Conservation (phyloP, 64 coral and sea anemone genomes). For the Pocillopora verrucosa region DNA sequence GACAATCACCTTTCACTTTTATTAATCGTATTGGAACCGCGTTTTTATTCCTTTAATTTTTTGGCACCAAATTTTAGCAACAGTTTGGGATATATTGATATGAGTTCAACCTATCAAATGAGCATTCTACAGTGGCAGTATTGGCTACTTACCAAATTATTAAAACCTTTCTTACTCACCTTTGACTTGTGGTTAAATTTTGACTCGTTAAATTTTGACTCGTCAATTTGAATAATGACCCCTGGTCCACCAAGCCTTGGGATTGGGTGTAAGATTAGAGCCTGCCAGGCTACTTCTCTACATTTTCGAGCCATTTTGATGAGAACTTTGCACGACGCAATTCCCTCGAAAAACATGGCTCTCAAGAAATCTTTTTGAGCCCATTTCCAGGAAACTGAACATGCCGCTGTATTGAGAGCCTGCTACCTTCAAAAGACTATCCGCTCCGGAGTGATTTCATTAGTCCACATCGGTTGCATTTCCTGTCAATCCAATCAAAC, state of each 20-base stretch:
- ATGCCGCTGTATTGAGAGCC: neutral
- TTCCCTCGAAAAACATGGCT: neutral
- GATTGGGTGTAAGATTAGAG: neutral
- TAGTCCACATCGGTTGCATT: neutral
- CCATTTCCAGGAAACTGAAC: neutral
- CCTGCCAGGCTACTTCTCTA: neutral
- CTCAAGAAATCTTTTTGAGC: slow-evolving; percentile 6
- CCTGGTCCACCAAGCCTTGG: slow-evolving; percentile 17
- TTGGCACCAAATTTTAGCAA: too few species aligned
- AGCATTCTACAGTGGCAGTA: too few species aligned
- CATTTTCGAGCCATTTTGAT: neutral
- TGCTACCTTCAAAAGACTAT: neutral
- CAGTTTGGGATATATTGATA: too few species aligned
- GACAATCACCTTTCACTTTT: too few species aligned
- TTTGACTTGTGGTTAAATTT: slow-evolving; percentile 25
- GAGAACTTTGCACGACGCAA: neutral
- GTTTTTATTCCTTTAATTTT: too few species aligned
- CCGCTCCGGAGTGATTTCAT: neutral
- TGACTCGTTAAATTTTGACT: slow-evolving; percentile 13
- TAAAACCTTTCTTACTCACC: neutral
- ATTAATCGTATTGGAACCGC: too few species aligned
- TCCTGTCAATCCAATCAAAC: too few species aligned
- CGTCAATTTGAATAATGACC: slow-evolving; percentile 19
- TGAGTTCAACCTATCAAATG: too few species aligned
- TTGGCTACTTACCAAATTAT: too few species aligned